phyloP scores from a whole-genome alignment of 2,888 invertebrate genomes.

The Harpalus rubripes region DNA sequence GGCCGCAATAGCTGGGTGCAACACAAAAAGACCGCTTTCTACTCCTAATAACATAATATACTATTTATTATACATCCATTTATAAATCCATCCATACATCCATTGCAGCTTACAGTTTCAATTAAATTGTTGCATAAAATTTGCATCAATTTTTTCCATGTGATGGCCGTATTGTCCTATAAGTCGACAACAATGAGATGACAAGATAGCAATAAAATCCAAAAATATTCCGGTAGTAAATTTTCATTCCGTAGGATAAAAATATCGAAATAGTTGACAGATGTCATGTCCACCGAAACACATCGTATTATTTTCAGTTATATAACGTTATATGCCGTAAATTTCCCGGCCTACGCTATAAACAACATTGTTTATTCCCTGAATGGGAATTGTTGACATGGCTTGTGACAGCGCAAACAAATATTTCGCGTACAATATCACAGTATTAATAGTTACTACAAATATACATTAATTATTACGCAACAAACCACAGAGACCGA shows the following conservation, averaged over 20 bases:
- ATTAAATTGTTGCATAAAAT: neutral
- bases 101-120: neutral
- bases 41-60: too few species aligned
- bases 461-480: conserved; percentile 20
- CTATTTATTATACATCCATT: too few species aligned
- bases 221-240: neutral
- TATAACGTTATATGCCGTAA: conserved; percentile 16
- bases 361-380: conserved; percentile 28
- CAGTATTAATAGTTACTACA: conserved; percentile 19
- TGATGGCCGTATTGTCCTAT: neutral
- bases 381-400: conserved; percentile 9
- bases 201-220: neutral
- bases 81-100: too few species aligned
- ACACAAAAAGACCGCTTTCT: too few species aligned
- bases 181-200: neutral
- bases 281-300: conserved; percentile 6
- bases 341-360: conserved; percentile 13
- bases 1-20: too few species aligned
- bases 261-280: conserved; percentile 22
- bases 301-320: conserved; percentile 6
- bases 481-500: neutral
- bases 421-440: conserved; percentile 20
- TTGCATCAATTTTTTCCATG: neutral
- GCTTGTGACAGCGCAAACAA: conserved; percentile 5
- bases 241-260: conserved; percentile 4